phyloP scores from a whole-genome alignment of 1,140 invertebrate species.

The Tetragonula clypearis region DNA sequence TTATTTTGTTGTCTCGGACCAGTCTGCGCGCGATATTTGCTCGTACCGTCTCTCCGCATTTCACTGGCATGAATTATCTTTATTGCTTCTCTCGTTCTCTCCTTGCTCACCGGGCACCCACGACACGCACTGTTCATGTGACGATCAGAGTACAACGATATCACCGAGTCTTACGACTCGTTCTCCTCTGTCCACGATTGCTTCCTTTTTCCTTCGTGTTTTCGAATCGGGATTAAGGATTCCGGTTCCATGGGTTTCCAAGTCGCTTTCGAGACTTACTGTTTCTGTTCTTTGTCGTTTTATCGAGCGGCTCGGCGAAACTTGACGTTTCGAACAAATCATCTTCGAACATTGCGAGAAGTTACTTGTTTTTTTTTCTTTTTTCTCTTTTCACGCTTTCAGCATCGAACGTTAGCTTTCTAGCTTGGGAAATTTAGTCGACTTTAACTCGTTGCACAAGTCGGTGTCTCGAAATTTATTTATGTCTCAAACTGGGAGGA shows the following conservation, averaged over 20 bases:
- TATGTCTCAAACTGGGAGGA: no score
- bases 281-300: background rate
- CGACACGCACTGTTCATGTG: conserved; percentile 43
- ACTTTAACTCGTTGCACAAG: no score
- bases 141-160: conserved; percentile 28
- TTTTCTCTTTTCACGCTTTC: no score
- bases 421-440: no score
- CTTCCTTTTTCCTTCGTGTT: background rate
- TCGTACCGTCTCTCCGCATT: background rate
- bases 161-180: conserved; percentile 10
- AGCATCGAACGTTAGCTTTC: background rate
- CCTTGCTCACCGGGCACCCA: conserved; percentile 26
- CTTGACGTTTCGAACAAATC: background rate
- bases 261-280: no score
- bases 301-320: background rate
- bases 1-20: conserved; percentile 8
- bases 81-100: conserved; percentile 43
- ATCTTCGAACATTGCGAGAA: background rate
- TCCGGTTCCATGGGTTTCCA: background rate
- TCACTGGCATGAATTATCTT: conserved; percentile 50
- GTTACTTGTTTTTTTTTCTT: no score
- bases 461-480: no score
- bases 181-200: background rate
- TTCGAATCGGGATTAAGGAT: background rate
- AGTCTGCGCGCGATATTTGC: conserved; percentile 12